Percentiles rank a stretch among this genome's conserved stretches.
These are phyloP conservation scores for Acronicta leporina DNA, from an alignment of 2,888 invertebrate species.

Conservation along the genomic window DNA sequence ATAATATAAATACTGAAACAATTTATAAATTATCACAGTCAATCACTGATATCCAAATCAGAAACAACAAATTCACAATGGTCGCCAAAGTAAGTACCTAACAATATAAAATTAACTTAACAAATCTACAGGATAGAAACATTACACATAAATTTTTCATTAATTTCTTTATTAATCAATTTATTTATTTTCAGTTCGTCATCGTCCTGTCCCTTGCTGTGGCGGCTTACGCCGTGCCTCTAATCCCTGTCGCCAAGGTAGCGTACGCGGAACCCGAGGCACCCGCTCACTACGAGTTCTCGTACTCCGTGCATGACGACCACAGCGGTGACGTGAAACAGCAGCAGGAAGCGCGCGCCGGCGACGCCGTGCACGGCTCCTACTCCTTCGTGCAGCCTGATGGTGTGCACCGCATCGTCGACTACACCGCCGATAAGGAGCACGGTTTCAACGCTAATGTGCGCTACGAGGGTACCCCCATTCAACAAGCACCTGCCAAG, in stretches of 20 bases:
- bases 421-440: slow-evolving; percentile 80
- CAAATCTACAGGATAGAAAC: no score
- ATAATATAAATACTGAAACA: slow-evolving; percentile 76
- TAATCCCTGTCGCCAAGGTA: slow-evolving; percentile 70
- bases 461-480: slow-evolving; percentile 80
- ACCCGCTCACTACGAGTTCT: slow-evolving; percentile 82
- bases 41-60: slow-evolving; percentile 66
- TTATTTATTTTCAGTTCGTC: slow-evolving; percentile 59
- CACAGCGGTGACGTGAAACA: slow-evolving; percentile 84
- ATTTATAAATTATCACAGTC: slow-evolving; percentile 69
- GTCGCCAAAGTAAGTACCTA: slow-evolving; percentile 77
- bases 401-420: slow-evolving; percentile 81
- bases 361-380: slow-evolving; percentile 81
- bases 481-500: slow-evolving; percentile 62
- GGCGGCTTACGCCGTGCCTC: slow-evolving; percentile 67
- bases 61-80: slow-evolving; percentile 72
- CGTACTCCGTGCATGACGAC: slow-evolving; percentile 81
- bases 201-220: slow-evolving; percentile 68
- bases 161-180: background rate
- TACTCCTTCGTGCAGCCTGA: slow-evolving; percentile 87
- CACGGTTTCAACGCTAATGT: slow-evolving; percentile 85
- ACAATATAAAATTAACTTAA: background rate
- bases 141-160: no score
- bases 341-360: slow-evolving; percentile 81
- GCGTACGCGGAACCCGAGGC: slow-evolving; percentile 75